Base-by-base conservation (phyloP, 2,113 vertebrate species). In the Chionomys nivalis region DNA sequence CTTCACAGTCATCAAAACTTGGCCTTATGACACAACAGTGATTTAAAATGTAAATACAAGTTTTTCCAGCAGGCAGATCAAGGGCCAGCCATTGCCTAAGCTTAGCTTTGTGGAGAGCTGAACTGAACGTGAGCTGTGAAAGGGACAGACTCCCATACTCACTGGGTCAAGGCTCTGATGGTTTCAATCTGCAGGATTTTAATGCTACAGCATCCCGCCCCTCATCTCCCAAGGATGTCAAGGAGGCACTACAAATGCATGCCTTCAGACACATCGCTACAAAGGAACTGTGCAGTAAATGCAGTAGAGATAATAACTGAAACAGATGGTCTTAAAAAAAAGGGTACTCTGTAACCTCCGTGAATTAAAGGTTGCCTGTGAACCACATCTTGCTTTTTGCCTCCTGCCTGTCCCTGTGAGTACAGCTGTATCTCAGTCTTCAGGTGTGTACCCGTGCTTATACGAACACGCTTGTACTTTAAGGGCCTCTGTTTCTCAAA, bases 41-140 rank as follows among this genome's bases (percentile, higher is more conserved):
- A 93, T 95, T 95, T 94, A 94, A 96, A 92, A 97, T 95, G 94
- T 94, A 97, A 94, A 89, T 58, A 31, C 42, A 78, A 44, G 58
- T 19, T 47, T 86, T 82, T 82, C 79, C 79, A 44, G 55, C 28
- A 68, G 26, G 9, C 49, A 76, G 89, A 63, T 39, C 21, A 88
- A 58, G 36, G 65, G 23, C 11, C 26, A 49, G 73, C 52, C 33
- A 11, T 26, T 14, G 26, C 42, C 17, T 4, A 24, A 49, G 19
- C 70, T 70, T 1, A 14, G 42, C 44, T 90, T 23, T 44, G 8
- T 39, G 23, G 72, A 52, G 61, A 16, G 7, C 3, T 17, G 77
- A 52, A 28, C 58, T 70, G 49, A 31, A 16, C 0, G 12, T 33
- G 68, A 70, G 72, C 44, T 21, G n/a, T 7, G 3, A 55, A 21